Evolutionary conservation across 2,113 vertebrate genomes (phyloP).

Genomic region (Trematocara macrostoma): DNA sequence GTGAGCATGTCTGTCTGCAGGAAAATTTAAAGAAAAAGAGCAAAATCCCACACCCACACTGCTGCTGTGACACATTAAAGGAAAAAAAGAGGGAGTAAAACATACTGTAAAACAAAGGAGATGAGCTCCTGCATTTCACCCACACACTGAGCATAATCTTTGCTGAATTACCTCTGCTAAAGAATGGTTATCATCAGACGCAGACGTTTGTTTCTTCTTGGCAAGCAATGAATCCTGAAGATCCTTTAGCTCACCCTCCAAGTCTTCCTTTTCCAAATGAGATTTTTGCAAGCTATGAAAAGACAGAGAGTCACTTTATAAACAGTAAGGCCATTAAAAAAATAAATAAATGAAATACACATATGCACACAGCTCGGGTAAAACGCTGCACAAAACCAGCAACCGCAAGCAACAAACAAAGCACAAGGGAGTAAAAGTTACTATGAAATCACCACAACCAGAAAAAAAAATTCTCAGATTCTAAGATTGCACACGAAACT

Average conservation of each 20-base stretch:
- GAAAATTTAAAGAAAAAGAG: not conserved
- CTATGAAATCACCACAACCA: not conserved
- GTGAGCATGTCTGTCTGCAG: not conserved
- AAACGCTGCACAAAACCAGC: not conserved
- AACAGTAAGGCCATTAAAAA: not conserved
- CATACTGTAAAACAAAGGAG: not conserved
- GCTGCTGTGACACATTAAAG: not conserved
- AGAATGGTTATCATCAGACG: slow-evolving; percentile 37
- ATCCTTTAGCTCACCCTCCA: slow-evolving; percentile 78
- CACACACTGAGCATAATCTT: slow-evolving; percentile 21
- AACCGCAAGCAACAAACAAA: not conserved
- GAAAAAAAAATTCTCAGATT: not conserved
- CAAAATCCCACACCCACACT: not conserved
- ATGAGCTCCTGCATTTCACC: slow-evolving; percentile 7
- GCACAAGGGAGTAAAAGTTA: not conserved
- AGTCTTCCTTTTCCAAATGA: slow-evolving; percentile 79
- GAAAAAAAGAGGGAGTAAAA: not conserved
- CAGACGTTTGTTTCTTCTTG: slow-evolving; percentile 63
- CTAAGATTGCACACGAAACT: not conserved
- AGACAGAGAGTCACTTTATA: not conserved
- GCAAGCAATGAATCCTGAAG: slow-evolving; percentile 60
- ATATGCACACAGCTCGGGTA: not conserved
- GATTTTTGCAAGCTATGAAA: slow-evolving; percentile 79
- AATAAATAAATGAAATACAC: not conserved
- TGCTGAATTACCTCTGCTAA: slow-evolving; percentile 49